phyloP scores from a whole-genome alignment of 2,888 invertebrate species.

The Drosophila melanosoma region DNA sequence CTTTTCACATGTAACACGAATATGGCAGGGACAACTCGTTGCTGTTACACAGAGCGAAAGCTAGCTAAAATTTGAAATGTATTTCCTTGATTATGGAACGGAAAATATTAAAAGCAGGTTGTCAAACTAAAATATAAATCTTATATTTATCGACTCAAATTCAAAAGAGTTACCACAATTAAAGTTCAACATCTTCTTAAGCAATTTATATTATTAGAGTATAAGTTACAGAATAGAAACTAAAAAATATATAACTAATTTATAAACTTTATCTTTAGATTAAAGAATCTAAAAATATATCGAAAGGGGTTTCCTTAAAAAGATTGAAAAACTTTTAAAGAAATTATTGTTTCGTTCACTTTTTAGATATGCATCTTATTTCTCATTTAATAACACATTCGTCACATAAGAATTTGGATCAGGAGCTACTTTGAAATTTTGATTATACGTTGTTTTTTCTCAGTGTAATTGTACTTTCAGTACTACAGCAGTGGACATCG shows the following conservation, averaged over 20 bases:
- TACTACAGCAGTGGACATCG: slow-evolving; percentile 28
- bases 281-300: neutral
- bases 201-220: neutral
- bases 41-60: neutral
- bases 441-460: neutral
- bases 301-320: neutral
- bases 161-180: neutral
- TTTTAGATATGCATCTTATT: neutral
- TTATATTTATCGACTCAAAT: fast-evolving
- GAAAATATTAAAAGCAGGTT: neutral
- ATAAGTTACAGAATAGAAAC: neutral
- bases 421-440: neutral
- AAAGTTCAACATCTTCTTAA: neutral
- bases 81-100: neutral
- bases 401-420: neutral
- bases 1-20: slow-evolving; percentile 18
- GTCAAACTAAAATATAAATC: neutral
- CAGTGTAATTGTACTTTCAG: slow-evolving; percentile 2
- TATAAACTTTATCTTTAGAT: neutral
- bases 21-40: neutral
- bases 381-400: neutral
- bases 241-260: neutral
- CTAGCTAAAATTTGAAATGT: too few species aligned
- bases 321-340: fast-evolving
- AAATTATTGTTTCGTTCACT: fast-evolving